These are phyloP conservation scores for Brachionus rotundiformis DNA, from an alignment of 1,140 invertebrate genomes.

Conservation along the genomic window DNA sequence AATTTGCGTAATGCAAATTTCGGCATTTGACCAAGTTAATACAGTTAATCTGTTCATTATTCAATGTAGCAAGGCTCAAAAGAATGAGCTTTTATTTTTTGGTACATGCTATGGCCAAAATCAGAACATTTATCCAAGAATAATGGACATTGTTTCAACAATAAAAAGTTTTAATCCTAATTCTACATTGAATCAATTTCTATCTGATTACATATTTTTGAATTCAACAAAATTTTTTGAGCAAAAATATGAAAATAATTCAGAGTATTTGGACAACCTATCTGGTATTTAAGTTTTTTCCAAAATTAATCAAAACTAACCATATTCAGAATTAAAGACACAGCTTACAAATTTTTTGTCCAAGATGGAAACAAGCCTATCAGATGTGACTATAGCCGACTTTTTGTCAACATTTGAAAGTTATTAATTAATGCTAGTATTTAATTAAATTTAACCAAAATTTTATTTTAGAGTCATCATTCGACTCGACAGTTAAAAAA, in stretches of 20 bases:
- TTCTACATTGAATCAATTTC: not conserved
- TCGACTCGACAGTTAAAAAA: not conserved
- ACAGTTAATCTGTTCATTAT: not conserved
- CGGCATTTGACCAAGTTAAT: not conserved
- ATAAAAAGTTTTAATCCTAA: not conserved
- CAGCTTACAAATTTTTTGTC: not conserved
- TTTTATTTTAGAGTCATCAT: not conserved
- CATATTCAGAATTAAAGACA: not conserved
- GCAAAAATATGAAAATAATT: not conserved
- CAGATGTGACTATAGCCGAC: not conserved
- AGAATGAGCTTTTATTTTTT: not conserved
- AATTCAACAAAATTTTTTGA: slow-evolving; percentile 21
- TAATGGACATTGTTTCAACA: not conserved
- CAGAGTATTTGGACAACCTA: not conserved
- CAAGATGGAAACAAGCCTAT: not conserved
- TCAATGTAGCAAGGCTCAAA: not conserved
- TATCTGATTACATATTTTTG: not conserved
- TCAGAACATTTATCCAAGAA: not conserved
- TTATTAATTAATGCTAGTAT: no score
- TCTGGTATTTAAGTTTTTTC: not conserved
- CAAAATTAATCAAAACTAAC: not conserved
- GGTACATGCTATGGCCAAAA: not conserved
- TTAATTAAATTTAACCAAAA: no score
- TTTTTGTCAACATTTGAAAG: not conserved
- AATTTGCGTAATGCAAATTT: not conserved